Base-by-base conservation (phyloP, 2,888 invertebrate species). In the Lepidochitona cinerea region DNA sequence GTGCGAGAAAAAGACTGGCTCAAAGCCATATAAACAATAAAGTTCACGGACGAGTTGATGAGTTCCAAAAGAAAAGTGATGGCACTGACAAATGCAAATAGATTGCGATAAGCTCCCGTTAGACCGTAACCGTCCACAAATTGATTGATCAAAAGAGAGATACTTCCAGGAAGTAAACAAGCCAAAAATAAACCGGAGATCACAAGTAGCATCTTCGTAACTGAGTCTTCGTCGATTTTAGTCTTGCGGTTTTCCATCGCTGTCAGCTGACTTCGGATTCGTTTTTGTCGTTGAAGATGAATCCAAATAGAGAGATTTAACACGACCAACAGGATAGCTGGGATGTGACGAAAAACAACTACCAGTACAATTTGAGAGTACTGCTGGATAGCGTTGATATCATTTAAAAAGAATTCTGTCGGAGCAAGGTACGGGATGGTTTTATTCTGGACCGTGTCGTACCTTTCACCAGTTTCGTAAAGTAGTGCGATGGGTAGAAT, bases 11-110 rank as follows among this genome's bases (percentile, higher is more conserved):
- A 81, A 26, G 79, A 73, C 53, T 69, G 54, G 65, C 79, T 81
- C 5, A 76, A 70, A 29, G 79, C 70, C 78, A 81, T 81, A 72
- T 80, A 81, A 52, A 78, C 80, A 53, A 81, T 73, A 74, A 81
- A 81, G 70, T 81, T 81, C n/a, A 76, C 68, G 5, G 77, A 79
- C n/a, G 79, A 76, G 65, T 81, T 81, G 18, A 78, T 52, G 37
- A 81, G 75, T 54, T 80, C 79, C 26, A 79, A 77, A 23, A 81
- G 71, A 0, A 77, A 69, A n/a, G 74, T 75, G 1, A 79, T 35
- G 35, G 78, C 81, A 68, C 79, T 80, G n/a, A 76, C 64, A 0
- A 75, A 77, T n/a, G 76, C 35, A 37, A 81, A 81, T 26, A 81
- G 29, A 68, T 81, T 81, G 69, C 79, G 79, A 59, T 80, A 76